These are phyloP conservation scores for Sycophaga agraensis DNA, from an alignment of 1,140 invertebrate genomes.

Conservation along the genomic window DNA sequence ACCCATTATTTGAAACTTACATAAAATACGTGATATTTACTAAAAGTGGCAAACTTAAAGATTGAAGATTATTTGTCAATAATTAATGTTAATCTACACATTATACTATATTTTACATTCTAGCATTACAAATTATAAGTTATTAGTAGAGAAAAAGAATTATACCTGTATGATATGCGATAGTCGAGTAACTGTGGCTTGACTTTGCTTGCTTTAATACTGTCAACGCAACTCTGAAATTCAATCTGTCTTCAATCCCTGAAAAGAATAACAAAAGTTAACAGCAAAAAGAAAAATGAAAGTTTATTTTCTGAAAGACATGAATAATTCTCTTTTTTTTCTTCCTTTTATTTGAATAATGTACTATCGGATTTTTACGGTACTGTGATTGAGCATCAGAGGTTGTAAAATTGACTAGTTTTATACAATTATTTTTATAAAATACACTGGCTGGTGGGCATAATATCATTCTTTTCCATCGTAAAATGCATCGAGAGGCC, in stretches of 20 bases:
- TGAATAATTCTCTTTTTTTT: conserved; percentile 21
- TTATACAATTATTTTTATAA: conserved; percentile 61
- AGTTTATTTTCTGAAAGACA: conserved; percentile 28
- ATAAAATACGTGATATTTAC: conserved; percentile 1
- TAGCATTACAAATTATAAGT: conserved; percentile 27
- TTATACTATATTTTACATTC: conserved; percentile 18
- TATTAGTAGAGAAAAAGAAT: conserved; percentile 7
- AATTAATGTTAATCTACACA: conserved; percentile 25
- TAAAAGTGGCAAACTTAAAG: conserved; percentile 9
- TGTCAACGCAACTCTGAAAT: conserved; percentile 56
- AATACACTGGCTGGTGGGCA: conserved; percentile 52
- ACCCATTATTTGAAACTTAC: conserved; percentile 23
- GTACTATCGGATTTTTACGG: conserved; percentile 37
- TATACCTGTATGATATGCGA: conserved; percentile 14
- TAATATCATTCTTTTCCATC: not conserved
- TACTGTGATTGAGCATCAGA: conserved; percentile 55
- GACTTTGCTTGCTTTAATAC: conserved; percentile 51
- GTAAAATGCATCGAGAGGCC: not conserved
- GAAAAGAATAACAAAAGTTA: conserved; percentile 19
- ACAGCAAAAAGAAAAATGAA: conserved; percentile 23
- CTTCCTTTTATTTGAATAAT: conserved; percentile 31
- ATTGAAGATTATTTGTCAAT: conserved; percentile 25
- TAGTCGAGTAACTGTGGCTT: conserved; percentile 46
- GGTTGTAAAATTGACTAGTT: conserved; percentile 58
- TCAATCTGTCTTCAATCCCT: conserved; percentile 43